These are phyloP conservation scores for Nerophis ophidion DNA, from an alignment of 2,113 vertebrate genomes.

Conservation along the genomic window DNA sequence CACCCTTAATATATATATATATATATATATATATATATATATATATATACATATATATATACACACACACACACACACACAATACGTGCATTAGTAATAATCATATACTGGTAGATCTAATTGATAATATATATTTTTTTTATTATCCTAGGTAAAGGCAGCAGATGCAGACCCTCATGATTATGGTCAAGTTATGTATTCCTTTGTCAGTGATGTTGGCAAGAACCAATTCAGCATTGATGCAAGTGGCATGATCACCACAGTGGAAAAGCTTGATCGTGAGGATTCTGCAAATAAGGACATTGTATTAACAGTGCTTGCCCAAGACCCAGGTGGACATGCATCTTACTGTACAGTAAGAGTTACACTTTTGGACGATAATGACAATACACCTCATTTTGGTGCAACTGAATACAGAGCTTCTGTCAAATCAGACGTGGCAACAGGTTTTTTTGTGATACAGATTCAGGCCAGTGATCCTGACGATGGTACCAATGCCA, in stretches of 20 bases:
- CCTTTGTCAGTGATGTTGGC: conserved; percentile 86
- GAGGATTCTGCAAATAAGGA: conserved; percentile 80
- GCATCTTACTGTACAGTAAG: conserved; percentile 83
- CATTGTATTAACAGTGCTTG: conserved; percentile 79
- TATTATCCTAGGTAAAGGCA: conserved; percentile 71
- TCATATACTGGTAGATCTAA: too few species aligned
- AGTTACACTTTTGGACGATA: conserved; percentile 87
- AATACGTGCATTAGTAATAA: too few species aligned
- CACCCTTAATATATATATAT: too few species aligned
- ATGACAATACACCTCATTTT: conserved; percentile 89
- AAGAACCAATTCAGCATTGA: conserved; percentile 87
- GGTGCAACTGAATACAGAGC: conserved; percentile 82
- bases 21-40: too few species aligned
- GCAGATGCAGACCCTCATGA: conserved; percentile 84
- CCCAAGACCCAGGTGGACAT: conserved; percentile 84
- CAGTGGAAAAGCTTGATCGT: conserved; percentile 84
- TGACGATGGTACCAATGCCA: conserved; percentile 85
- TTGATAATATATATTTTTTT: background rate
- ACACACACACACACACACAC: too few species aligned
- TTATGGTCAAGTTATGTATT: conserved; percentile 81
- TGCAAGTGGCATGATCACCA: conserved; percentile 81
- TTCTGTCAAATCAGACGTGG: conserved; percentile 86
- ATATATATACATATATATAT: too few species aligned
- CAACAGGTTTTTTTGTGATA: conserved; percentile 83
- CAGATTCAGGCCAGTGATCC: conserved; percentile 89